These are phyloP conservation scores for Rachycentron canadum DNA, from an alignment of 2,797 vertebrate species.

Conservation along the genomic window DNA sequence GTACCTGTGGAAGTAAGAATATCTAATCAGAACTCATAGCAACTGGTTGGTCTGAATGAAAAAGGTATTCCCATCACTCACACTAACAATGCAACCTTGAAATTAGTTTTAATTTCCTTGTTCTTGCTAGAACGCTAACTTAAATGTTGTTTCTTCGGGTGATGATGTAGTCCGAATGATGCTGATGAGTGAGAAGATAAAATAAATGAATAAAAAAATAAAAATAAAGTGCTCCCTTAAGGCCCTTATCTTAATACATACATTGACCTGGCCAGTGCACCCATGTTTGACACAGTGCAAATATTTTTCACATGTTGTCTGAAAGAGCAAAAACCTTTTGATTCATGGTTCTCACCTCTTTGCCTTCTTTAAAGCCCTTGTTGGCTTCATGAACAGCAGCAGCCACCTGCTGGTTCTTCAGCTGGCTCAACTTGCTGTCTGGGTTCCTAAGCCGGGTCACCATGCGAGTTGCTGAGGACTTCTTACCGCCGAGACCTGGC, in stretches of 20 bases:
- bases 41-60: neutral
- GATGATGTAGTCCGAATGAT: neutral
- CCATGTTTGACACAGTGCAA: neutral
- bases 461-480: constrained; percentile 90
- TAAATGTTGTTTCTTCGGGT: neutral
- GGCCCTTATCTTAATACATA: neutral
- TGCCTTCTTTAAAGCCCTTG: constrained; percentile 94
- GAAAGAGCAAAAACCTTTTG: neutral
- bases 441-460: constrained; percentile 97
- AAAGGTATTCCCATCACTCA: neutral
- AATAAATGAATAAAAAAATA: too few relatives aligned
- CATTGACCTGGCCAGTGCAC: neutral
- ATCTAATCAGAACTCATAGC: neutral
- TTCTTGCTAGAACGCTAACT: neutral
- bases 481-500: constrained; percentile 75
- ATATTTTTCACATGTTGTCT: neutral
- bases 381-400: constrained; percentile 94
- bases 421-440: constrained; percentile 96
- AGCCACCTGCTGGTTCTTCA: constrained; percentile 95
- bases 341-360: constrained; percentile 88
- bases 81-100: neutral
- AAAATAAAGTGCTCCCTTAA: neutral
- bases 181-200: neutral
- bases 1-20: constrained; percentile 83
- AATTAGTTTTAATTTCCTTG: neutral